These are phyloP conservation scores for Platalea minor DNA, from an alignment of 2,797 vertebrate genomes.

Conservation along the genomic window DNA sequence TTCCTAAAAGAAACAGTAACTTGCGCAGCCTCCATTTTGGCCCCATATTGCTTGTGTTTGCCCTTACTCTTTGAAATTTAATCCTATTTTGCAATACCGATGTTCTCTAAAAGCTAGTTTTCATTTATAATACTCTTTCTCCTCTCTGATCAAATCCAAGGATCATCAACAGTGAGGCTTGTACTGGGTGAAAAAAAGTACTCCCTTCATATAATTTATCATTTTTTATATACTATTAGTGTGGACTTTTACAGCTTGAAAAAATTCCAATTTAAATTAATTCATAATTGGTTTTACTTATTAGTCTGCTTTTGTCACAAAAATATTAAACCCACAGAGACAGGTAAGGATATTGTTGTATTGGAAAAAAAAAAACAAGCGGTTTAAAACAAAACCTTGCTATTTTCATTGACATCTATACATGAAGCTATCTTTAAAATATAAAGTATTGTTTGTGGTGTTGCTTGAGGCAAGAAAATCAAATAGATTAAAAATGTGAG, in stretches of 20 bases:
- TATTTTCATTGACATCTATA: not conserved
- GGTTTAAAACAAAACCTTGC: not conserved
- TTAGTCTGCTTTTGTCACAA: not conserved
- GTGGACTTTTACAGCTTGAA: not conserved
- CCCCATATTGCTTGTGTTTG: not conserved
- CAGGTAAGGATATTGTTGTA: not conserved
- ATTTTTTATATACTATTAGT: not conserved
- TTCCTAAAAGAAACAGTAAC: not conserved
- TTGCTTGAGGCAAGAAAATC: not conserved
- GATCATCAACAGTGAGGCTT: accelerated
- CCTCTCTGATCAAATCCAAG: not conserved
- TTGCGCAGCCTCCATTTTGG: not conserved
- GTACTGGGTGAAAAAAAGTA: not conserved
- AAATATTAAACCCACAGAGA: not conserved
- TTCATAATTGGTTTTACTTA: not conserved
- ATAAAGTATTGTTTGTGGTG: not conserved
- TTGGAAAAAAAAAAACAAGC: not conserved
- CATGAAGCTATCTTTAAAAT: not conserved
- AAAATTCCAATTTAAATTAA: not conserved
- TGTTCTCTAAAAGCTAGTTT: not conserved
- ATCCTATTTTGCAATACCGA: not conserved
- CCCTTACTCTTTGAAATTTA: not conserved
- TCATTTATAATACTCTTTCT: not conserved
- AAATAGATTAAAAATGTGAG: not conserved
- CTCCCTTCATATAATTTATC: not conserved